phyloP scores from a whole-genome alignment of 2,113 vertebrate species.

The Cyanoderma ruficeps region DNA sequence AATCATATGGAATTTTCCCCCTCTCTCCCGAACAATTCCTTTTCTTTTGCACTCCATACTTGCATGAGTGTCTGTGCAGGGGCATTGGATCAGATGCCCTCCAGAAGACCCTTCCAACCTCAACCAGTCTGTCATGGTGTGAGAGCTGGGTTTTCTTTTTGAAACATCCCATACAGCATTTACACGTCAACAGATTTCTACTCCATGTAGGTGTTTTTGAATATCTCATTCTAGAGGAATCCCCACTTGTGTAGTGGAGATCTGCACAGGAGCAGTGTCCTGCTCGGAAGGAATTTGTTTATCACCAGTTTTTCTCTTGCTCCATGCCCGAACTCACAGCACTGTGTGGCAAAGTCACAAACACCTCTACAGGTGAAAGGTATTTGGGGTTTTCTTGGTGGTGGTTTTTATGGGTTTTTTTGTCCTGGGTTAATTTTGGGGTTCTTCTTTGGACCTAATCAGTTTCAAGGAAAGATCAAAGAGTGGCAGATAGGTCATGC shows the following conservation, averaged over 20 bases:
- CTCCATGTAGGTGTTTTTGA: background rate
- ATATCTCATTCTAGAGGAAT: background rate
- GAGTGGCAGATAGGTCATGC: background rate
- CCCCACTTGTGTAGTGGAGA: background rate
- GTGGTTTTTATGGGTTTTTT: background rate
- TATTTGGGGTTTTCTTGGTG: background rate
- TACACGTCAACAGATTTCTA: background rate
- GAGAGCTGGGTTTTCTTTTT: background rate
- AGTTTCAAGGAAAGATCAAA: background rate
- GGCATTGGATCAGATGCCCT: background rate
- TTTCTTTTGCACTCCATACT: background rate
- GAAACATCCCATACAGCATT: background rate
- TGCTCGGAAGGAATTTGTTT: background rate
- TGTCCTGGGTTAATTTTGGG: background rate
- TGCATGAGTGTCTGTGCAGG: background rate
- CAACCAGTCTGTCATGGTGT: background rate
- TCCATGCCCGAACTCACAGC: fast-evolving
- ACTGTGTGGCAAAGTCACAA: background rate
- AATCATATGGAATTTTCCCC: background rate
- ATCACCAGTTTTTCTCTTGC: background rate
- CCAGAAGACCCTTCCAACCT: background rate
- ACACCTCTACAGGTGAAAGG: background rate
- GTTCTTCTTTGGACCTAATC: background rate
- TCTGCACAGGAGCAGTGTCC: background rate
- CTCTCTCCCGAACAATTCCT: background rate